Base-by-base conservation (phyloP, 2,888 invertebrate species). In the Molorchus minor region DNA sequence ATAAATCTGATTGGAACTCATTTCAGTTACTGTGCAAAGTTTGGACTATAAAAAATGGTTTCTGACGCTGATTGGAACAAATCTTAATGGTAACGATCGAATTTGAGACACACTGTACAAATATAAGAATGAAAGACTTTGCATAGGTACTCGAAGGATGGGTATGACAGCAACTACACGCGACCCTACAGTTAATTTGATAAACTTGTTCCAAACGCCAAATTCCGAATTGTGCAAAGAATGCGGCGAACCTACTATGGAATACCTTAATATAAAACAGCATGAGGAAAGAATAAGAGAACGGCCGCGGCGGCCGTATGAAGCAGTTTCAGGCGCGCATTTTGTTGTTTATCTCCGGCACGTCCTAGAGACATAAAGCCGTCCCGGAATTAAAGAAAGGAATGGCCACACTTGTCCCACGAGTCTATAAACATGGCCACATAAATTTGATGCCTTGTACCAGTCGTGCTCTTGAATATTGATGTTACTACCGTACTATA, bases 351-450 rank as follows among this genome's bases (percentile, higher is more conserved):
- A 75, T 74, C 74, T 74, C 64, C 71, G 71, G 77, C 79, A 79
- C 80, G 80, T 79, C 78, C 77, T 74, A 71, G 71, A 77, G 76
- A 77, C 78, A 79, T 79, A 79, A 79, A 80, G 79, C 77, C 77
- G 73, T 75, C 71, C 75, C 76, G 75, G 78, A 79, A 80, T 79
- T 79, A 78, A 80, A 80, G 80, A 80, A 80, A 80, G 79, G 77
- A 80, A 80, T 77, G 77, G 79, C 79, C 79, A 75, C 77, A 75
- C 77, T 78, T 77, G 79, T 80, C 80, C 80, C 80, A 76, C 75
- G 80, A 79, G 80, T 79, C 80, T 80, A 81, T 81, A 81, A 81
- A 81, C 81, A 80, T 79, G 78, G 78, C 76, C 79, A 79, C 81
- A 80, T 81, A 81, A 81, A 81, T 81, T 81, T 81, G 80, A 81